These are phyloP conservation scores for Podarcis cretensis DNA, from an alignment of 2,113 vertebrate species.

Conservation along the genomic window DNA sequence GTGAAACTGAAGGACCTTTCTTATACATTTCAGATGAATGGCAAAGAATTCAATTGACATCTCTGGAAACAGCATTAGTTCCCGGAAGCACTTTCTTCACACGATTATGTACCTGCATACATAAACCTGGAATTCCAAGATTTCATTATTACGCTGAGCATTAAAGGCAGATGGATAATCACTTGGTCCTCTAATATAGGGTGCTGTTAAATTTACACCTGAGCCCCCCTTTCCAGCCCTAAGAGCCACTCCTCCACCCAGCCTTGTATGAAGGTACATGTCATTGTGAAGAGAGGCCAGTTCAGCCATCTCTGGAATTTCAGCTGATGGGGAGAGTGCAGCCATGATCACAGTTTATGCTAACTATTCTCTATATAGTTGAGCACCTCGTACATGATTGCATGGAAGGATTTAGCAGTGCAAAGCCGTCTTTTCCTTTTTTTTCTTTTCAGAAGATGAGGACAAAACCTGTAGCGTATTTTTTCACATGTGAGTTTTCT, in stretches of 20 bases:
- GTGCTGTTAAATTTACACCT: slow-evolving; percentile 16
- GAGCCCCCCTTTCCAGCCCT: slow-evolving; percentile 55
- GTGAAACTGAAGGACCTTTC: neutral
- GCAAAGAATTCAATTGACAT: neutral
- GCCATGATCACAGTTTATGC: neutral
- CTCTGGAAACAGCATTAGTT: neutral
- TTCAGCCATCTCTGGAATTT: neutral
- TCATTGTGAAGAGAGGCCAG: neutral
- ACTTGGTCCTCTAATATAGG: neutral
- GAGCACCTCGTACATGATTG: neutral
- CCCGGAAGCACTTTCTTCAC: neutral
- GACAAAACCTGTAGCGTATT: neutral
- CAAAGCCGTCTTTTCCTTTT: slow-evolving; percentile 50
- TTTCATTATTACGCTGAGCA: neutral
- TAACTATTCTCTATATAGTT: neutral
- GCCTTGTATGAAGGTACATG: neutral
- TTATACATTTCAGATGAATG: neutral
- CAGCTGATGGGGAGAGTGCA: neutral
- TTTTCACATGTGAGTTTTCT: slow-evolving; percentile 11
- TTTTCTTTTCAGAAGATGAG: slow-evolving; percentile 56
- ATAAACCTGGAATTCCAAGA: neutral
- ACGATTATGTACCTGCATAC: neutral
- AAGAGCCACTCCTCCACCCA: neutral
- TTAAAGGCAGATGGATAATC: neutral
- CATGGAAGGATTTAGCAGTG: neutral